A percentile compares a stretch with the other conserved stretches of the same genome.
phyloP scores from a whole-genome alignment of 2,888 invertebrate species.

The Siphonodentalium dalli region DNA sequence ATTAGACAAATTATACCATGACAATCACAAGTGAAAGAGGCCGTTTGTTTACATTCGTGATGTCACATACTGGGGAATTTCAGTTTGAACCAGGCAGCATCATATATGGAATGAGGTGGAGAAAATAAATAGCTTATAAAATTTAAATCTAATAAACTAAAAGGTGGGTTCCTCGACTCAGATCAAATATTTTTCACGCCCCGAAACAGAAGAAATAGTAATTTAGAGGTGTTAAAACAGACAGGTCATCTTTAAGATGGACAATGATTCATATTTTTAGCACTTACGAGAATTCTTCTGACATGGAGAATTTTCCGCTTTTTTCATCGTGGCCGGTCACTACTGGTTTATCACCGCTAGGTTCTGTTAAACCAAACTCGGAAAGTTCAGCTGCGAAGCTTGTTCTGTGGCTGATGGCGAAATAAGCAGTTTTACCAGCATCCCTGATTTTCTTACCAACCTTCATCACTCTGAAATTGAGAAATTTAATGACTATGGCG shows the following conservation, averaged over 20 bases:
- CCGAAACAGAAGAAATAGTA: not conserved
- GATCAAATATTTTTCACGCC: not conserved
- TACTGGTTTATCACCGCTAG: conserved; percentile 85
- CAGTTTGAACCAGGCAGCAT: too few species aligned
- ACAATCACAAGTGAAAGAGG: too few species aligned
- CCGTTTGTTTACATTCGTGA: too few species aligned
- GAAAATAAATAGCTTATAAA: conserved; percentile 30
- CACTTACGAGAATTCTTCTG: conserved; percentile 84
- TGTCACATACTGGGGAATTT: too few species aligned
- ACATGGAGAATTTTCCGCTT: conserved; percentile 88
- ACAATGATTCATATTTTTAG: too few species aligned
- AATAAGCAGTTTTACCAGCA: conserved; percentile 71
- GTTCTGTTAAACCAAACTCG: conserved; percentile 88
- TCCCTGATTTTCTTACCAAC: conserved; percentile 77
- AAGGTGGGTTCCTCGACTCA: too few species aligned
- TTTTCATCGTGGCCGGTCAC: conserved; percentile 83
- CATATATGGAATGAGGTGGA: conserved; percentile 66
- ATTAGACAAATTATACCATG: too few species aligned
- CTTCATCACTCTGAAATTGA: conserved; percentile 77
- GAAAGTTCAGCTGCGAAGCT: conserved; percentile 94
- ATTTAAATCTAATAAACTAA: not conserved
- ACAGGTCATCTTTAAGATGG: too few species aligned
- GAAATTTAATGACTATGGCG: too few species aligned
- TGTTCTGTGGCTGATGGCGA: conserved; percentile 90
- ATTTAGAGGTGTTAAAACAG: too few species aligned